Conservation (phyloP, 2,797 vertebrate species). For the Sparidentex hasta region DNA sequence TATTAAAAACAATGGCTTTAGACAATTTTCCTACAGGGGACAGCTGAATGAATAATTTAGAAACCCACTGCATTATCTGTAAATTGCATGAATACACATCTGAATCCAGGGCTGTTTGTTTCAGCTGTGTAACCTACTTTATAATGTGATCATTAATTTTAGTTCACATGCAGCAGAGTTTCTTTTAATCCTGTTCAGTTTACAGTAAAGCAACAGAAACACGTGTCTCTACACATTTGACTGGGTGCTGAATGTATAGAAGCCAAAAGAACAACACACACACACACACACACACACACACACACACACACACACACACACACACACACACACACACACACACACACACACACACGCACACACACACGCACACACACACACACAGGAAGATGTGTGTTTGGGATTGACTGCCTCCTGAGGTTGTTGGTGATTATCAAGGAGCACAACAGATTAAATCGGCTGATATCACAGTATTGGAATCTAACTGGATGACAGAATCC, state of each 20-base stretch:
- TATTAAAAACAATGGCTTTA: not conserved
- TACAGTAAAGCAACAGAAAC: not conserved
- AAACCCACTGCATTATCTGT: not conserved
- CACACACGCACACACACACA: not conserved
- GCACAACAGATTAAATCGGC: not conserved
- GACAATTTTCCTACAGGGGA: not conserved
- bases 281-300: too few species aligned
- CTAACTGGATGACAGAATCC: not conserved
- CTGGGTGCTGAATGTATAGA: slow-evolving; percentile 14
- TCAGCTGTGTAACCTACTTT: not conserved
- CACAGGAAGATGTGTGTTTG: slow-evolving; percentile 5
- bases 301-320: too few species aligned
- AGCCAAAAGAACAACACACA: not conserved
- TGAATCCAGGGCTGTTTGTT: not conserved
- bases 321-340: not conserved
- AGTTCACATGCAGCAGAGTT: not conserved
- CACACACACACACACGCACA: too few species aligned
- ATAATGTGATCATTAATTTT: not conserved
- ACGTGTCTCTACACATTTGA: not conserved
- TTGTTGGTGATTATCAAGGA: slow-evolving; percentile 1
- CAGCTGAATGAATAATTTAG: not conserved
- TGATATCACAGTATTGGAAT: slow-evolving; percentile 3
- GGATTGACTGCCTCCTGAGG: not conserved
- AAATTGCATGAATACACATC: not conserved
- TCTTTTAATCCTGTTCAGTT: not conserved